Percentiles rank a stretch among this genome's conserved stretches.
These are phyloP conservation scores for Phyto melanocephala DNA, from an alignment of 2,888 invertebrate genomes.

Conservation along the genomic window DNA sequence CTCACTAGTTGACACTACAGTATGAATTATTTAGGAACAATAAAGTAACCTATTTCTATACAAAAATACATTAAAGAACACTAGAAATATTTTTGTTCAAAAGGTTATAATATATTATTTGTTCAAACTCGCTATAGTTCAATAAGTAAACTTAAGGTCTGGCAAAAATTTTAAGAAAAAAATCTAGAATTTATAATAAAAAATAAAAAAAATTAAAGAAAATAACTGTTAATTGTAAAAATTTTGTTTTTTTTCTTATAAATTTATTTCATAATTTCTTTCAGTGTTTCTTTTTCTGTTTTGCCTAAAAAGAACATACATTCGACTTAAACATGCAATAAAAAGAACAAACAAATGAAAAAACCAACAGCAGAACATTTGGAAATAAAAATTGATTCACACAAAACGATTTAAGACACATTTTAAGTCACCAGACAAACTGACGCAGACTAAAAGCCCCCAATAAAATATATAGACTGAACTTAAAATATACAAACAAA, in stretches of 20 bases:
- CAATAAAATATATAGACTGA: conserved; percentile 41
- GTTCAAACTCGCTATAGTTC: too few species aligned
- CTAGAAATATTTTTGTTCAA: too few species aligned
- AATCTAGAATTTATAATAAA: too few species aligned
- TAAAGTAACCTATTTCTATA: too few species aligned
- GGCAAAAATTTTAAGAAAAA: too few species aligned
- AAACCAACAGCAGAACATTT: conserved; percentile 50
- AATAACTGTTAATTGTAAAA: too few species aligned
- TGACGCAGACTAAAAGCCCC: conserved; percentile 55
- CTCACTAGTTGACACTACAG: too few species aligned
- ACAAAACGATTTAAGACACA: conserved; percentile 58
- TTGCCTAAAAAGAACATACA: conserved; percentile 3
- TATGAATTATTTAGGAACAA: too few species aligned
- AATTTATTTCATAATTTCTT: neutral
- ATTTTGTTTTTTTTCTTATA: neutral
- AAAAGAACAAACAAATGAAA: conserved; percentile 21
- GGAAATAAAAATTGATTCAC: conserved; percentile 50
- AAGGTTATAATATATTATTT: too few species aligned
- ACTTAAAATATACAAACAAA: conserved; percentile 1
- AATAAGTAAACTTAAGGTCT: too few species aligned
- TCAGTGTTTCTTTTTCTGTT: neutral
- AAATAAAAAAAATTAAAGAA: too few species aligned
- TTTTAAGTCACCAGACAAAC: conserved; percentile 64
- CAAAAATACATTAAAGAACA: too few species aligned
- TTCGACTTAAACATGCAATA: conserved; percentile 48